Conservation (phyloP, 2,797 vertebrate species). For the Aeoliscus strigatus region DNA sequence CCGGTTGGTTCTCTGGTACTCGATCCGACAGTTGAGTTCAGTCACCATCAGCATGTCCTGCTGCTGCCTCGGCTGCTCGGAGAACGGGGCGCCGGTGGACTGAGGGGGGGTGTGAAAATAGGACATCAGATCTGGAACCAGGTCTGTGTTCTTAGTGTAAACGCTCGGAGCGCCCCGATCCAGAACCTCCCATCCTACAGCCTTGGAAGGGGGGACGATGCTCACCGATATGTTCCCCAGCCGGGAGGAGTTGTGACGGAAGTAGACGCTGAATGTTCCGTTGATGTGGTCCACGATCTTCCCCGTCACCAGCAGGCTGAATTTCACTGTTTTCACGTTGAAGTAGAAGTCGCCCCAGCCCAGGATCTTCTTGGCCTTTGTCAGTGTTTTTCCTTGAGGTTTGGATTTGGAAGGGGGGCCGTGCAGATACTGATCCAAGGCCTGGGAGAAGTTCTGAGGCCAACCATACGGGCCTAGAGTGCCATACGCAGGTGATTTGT, state of each 20-base stretch:
- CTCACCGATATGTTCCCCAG: conserved; percentile 94
- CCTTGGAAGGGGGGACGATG: conserved; percentile 90
- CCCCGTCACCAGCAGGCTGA: conserved; percentile 91
- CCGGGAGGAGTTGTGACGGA: conserved; percentile 94
- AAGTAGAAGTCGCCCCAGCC: conserved; percentile 97
- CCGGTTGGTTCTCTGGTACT: conserved; percentile 92
- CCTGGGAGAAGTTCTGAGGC: conserved; percentile 81
- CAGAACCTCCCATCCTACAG: conserved; percentile 79
- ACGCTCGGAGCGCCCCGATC: conserved; percentile 7
- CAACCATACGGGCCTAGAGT: conserved; percentile 76
- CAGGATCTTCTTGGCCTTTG: conserved; percentile 89
- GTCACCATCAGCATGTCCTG: conserved; percentile 72
- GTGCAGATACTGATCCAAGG: conserved; percentile 62
- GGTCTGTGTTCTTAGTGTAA: conserved; percentile 35
- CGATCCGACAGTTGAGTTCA: conserved; percentile 89
- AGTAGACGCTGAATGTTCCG: conserved; percentile 95
- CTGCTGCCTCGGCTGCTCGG: conserved; percentile 57
- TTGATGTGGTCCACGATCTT: conserved; percentile 98
- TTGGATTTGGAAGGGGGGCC: conserved; percentile 72
- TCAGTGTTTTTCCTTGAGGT: conserved; percentile 73
- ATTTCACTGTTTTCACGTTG: conserved; percentile 90
- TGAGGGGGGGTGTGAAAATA: conserved; percentile 65
- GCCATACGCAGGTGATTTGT: conserved; percentile 57
- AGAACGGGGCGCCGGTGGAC: conserved; percentile 59
- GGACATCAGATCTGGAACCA: conserved; percentile 60